Base-by-base conservation (phyloP, 1,140 invertebrate species). In the Drosophila lowei region DNA sequence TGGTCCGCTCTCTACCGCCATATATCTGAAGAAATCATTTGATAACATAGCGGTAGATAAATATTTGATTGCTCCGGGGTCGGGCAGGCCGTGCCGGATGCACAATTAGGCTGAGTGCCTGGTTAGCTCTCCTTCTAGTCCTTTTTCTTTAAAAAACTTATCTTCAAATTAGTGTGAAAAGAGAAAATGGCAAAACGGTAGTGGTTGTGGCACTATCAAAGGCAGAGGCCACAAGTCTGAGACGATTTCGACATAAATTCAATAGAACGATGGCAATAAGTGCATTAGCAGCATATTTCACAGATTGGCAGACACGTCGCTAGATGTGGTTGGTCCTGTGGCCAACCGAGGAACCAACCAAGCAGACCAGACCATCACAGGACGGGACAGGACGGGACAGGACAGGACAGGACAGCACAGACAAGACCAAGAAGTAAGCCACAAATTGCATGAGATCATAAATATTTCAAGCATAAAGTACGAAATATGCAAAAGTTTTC, bases 391-490 rank as follows among this genome's bases (percentile, higher is more conserved):
- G 42, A 30, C 41, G 25, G 42, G 21, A 41, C 59, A 44, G 15
- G 47, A 59, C 28, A 54, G 48, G 41, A n/a, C 46, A 62, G 52
- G 0, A 25, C 61, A 53, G 54, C 2, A 53, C 79, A 76, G 72
- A 79, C 76, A 76, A 73, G 77, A 81, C 81, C 83, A 77, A 81
- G 71, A 75, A 88, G 83, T 88, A 88, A 88, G 83, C 83, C 83
- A 88, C 83, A 88, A 88, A 88, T 88, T 88, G 83, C 83, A 88
- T 76, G 83, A 88, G 83, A 88, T 88, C 83, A 88, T 88, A 88
- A 88, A 88, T 88, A 88, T 88, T 88, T 88, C 83, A 88, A 83
- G 83, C 83, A 88, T 88, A 88, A 88, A 88, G 79, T 88, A 88
- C 83, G 83, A 88, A 88, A 88, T 88, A 88, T 88, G 83, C 83